A percentile compares a stretch with the other conserved stretches of the same genome.
Conservation (phyloP, 2,888 invertebrate genomes). For the Noctua comes region DNA sequence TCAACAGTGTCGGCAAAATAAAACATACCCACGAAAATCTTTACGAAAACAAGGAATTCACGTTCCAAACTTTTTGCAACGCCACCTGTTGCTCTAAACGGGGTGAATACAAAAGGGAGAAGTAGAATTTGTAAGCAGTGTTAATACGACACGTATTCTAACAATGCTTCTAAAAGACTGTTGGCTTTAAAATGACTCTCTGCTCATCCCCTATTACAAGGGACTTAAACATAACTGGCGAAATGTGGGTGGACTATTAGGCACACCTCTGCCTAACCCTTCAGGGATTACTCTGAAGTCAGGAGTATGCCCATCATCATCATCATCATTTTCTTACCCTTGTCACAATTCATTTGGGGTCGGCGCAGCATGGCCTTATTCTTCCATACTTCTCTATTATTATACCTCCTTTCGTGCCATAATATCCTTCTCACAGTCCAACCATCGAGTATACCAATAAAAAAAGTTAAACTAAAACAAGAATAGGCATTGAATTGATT, state of each 20-base stretch:
- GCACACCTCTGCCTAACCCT: neutral
- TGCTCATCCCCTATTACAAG: neutral
- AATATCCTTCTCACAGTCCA: too few relatives aligned
- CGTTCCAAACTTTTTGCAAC: neutral
- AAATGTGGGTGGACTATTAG: neutral
- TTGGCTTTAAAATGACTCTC: neutral
- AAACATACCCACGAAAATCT: neutral
- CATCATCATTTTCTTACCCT: too few relatives aligned
- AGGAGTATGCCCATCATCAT: too few relatives aligned
- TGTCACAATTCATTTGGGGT: too few relatives aligned
- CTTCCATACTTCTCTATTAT: too few relatives aligned
- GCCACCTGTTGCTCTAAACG: slow-evolving; percentile 14
- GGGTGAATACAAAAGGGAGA: neutral
- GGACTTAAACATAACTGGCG: neutral
- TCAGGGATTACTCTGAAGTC: too few relatives aligned
- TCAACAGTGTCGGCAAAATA: neutral
- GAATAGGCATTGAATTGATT: neutral
- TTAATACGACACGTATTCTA: neutral
- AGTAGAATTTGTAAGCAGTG: neutral
- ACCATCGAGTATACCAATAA: too few relatives aligned
- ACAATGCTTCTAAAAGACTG: neutral
- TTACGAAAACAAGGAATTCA: neutral
- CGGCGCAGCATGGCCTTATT: too few relatives aligned
- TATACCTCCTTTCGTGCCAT: too few relatives aligned
- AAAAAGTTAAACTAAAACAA: too few relatives aligned